Base-by-base conservation (phyloP, 2,113 vertebrate genomes). In the Paramisgurnus dabryanus region DNA sequence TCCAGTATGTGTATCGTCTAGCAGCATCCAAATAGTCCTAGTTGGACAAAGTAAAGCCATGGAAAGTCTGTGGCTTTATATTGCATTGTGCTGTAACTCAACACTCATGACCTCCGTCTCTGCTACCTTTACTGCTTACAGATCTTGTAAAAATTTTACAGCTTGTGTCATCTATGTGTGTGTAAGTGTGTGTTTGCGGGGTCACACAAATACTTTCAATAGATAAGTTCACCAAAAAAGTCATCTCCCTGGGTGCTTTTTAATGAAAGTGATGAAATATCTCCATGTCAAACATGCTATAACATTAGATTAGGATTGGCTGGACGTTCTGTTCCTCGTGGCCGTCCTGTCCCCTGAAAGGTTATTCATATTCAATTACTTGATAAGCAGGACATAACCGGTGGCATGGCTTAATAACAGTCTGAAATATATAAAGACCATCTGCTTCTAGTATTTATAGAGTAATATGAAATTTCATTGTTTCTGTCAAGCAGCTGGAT, bases 401-500 rank as follows among this genome's bases (percentile, higher is more conserved):
- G 80, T 66, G 45, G 65, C 10, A 53, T 80, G 83, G 87, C 86
- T 89, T 86, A 89, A 88, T 91, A 90, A 91, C 86, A 73, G 82
- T 87, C 82, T 86, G 81, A 87, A 86, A 88, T 88, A 90, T 89
- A 92, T 87, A 88, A 85, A 85, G 88, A 89, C 84, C 92, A 92
- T 90, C 87, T 92, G 91, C 77, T 45, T 1, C 70, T 15, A 87
- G 88, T 92, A 92, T 93, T 92, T 93, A 93, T 92, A 93, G 92
- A 92, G 90, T 83, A 80, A 93, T 90, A 89, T 92, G 87, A 89
- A 89, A 93, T 92, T 87, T 93, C 86, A 91, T 89, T 88, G 87
- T 88, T 90, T 91, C 88, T 91, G 91, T 91, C 89, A 87, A 90
- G 87, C 92, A 92, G 92, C 90, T 91, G 92, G 92, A 89, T 90